These are phyloP conservation scores for Ctena decussata DNA, from an alignment of 2,888 invertebrate species.

Conservation along the genomic window DNA sequence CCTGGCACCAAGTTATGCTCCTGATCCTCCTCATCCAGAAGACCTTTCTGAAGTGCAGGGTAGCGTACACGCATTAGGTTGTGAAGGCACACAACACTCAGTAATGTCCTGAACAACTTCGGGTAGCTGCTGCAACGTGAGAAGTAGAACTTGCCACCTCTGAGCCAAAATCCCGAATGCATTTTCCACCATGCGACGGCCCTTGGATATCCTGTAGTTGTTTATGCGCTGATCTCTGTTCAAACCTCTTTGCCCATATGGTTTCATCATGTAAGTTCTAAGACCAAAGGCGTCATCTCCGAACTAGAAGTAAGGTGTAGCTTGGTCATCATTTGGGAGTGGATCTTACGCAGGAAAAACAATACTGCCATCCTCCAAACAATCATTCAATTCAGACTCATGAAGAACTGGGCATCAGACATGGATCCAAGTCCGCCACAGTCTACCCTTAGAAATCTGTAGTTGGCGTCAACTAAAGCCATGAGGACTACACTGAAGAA, in stretches of 20 bases:
- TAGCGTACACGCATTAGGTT: slow-evolving; percentile 56
- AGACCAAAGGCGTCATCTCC: slow-evolving; percentile 68
- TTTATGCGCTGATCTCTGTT: slow-evolving; percentile 37
- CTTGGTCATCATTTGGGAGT: neutral
- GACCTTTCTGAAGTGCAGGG: neutral
- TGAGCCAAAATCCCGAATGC: slow-evolving; percentile 68
- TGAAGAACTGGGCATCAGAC: neutral
- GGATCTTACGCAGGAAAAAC: neutral
- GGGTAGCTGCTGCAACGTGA: slow-evolving; percentile 34
- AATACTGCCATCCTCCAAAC: slow-evolving; percentile 4
- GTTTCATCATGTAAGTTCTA: slow-evolving; percentile 22
- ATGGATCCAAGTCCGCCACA: neutral
- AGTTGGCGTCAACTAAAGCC: neutral
- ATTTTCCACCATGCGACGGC: slow-evolving; percentile 64
- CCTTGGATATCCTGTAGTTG: slow-evolving; percentile 62
- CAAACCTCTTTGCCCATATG: slow-evolving; percentile 21
- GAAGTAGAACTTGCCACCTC: slow-evolving; percentile 23
- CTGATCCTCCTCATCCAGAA: neutral
- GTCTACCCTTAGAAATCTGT: neutral
- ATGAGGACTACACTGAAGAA: neutral
- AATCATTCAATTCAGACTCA: slow-evolving; percentile 1
- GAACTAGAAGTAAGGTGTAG: neutral
- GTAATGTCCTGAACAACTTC: slow-evolving; percentile 12
- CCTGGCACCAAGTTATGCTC: slow-evolving; percentile 7
- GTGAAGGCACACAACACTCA: slow-evolving; percentile 47